Percentiles rank a stretch among this genome's conserved stretches.
phyloP scores from a whole-genome alignment of 2,888 invertebrate species.

The Archaeoteleia sp. region DNA sequence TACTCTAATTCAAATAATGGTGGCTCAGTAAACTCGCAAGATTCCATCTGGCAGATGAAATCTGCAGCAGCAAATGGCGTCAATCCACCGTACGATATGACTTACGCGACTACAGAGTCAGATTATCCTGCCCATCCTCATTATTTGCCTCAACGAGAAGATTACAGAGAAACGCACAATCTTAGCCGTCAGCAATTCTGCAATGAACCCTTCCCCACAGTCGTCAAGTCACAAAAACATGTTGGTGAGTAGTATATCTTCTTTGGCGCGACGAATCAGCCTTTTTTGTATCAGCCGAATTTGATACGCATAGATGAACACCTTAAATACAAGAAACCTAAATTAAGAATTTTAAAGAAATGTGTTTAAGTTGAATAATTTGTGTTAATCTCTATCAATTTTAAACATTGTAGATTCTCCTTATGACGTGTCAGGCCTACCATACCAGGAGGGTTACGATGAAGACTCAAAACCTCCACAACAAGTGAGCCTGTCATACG shows the following conservation, averaged over 20 bases:
- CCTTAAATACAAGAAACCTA: no score
- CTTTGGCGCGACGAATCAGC: no score
- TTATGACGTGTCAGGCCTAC: slow-evolving; percentile 94
- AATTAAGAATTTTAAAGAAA: no score
- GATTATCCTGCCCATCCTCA: slow-evolving; percentile 92
- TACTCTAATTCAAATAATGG: slow-evolving; percentile 96
- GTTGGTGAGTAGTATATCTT: slow-evolving; percentile 82
- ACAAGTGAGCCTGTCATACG: slow-evolving; percentile 92
- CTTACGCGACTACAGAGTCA: slow-evolving; percentile 85
- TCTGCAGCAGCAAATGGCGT: slow-evolving; percentile 86
- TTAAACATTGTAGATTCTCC: slow-evolving; percentile 91
- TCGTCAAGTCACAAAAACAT: slow-evolving; percentile 93
- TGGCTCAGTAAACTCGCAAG: slow-evolving; percentile 96
- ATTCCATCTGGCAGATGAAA: slow-evolving; percentile 96
- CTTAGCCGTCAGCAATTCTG: slow-evolving; percentile 91
- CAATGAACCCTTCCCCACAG: slow-evolving; percentile 91
- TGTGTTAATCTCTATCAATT: no score
- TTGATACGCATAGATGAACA: no score
- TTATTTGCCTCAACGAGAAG: slow-evolving; percentile 82
- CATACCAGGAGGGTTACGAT: slow-evolving; percentile 86
- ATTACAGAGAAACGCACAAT: slow-evolving; percentile 86
- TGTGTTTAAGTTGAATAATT: no score
- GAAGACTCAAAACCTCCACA: slow-evolving; percentile 89
- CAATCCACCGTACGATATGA: slow-evolving; percentile 85
- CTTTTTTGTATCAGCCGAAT: no score